phyloP scores from a whole-genome alignment of 2,888 invertebrate genomes.

The Hololepta plana region DNA sequence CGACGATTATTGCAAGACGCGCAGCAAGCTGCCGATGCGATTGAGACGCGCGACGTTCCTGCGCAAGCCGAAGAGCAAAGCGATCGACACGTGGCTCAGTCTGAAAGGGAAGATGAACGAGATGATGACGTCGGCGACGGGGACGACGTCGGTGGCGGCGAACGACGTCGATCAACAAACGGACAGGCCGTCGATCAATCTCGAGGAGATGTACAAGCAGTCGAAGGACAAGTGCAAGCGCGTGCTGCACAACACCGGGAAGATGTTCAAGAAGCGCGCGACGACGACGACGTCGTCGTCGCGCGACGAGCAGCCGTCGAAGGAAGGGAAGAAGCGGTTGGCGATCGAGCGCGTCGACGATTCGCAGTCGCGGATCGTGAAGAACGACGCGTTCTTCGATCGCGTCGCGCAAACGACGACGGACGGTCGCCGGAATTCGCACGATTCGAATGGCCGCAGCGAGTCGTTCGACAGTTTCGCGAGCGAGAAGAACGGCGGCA shows the following conservation, averaged over 20 bases:
- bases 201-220: slow-evolving; percentile 25
- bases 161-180: too few species aligned
- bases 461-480: too few species aligned
- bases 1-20: slow-evolving; percentile 14
- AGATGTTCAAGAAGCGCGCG: slow-evolving; percentile 18
- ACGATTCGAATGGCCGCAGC: too few species aligned
- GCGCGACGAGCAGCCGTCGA: slow-evolving; percentile 10
- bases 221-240: slow-evolving; percentile 25
- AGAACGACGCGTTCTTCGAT: slow-evolving; percentile 19
- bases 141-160: slow-evolving; percentile 12
- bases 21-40: slow-evolving; percentile 17
- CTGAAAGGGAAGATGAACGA: slow-evolving; percentile 22
- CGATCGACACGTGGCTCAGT: slow-evolving; percentile 20
- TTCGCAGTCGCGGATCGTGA: slow-evolving; percentile 15
- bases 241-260: slow-evolving; percentile 21
- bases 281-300: slow-evolving; percentile 6
- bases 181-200: slow-evolving; percentile 19
- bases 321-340: slow-evolving; percentile 13
- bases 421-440: too few species aligned
- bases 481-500: too few species aligned
- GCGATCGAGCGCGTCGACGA: slow-evolving; percentile 12
- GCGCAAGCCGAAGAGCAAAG: slow-evolving; percentile 17
- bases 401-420: slow-evolving; percentile 12
- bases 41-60: slow-evolving; percentile 17
- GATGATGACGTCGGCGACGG: slow-evolving; percentile 18